Base-by-base conservation (phyloP, 2,888 invertebrate genomes). In the Drosophila nr. medialis region DNA sequence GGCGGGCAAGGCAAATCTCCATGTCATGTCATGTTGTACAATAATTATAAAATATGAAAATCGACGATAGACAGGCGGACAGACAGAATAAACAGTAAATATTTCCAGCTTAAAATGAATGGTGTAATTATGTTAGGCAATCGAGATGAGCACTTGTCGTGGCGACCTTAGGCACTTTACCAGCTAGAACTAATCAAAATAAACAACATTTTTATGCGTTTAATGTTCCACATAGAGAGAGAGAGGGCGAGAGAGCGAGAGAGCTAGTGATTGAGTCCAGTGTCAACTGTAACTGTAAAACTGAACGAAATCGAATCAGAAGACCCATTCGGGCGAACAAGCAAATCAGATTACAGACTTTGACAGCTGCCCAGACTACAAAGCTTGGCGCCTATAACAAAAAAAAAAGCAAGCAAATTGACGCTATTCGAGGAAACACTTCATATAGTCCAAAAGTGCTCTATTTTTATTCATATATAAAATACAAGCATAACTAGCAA, bases 21-120 rank as follows among this genome's bases (percentile, higher is more conserved):
- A 83, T 85, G 89, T 87, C 90, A 87, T 89, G 83, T 89, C 85
- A 86, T 86, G 83, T 83, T 77, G 83, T 77, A 56, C 56, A 56
- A 56, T 56, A 90, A 87, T 90, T 87, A 60, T 80, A 83, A 75
- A 79, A 70, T 73, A 83, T 77, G 73, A 74, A 80, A 81, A 81
- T 51, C 58, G 67, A 72, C 67, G 73, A 68, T 60, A 65, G 48
- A 64, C 62, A 21, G 34, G 58, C 65, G 63, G 61, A 60, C 61
- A 63, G 38, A 4, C 50, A 3, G 6, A 59, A 45, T 40, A 50
- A 48, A 59, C 69, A 61, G 60, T 50, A 54, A 64, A 50, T 48
- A 65, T 53, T 38, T 24, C 60, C 36, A 66, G 48, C 51, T 45
- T 21, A 51, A 59, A 66, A 77, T 77, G 77, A 72, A 77, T 72